Conservation (phyloP, 2,797 vertebrate genomes). For the Argentina silus region DNA sequence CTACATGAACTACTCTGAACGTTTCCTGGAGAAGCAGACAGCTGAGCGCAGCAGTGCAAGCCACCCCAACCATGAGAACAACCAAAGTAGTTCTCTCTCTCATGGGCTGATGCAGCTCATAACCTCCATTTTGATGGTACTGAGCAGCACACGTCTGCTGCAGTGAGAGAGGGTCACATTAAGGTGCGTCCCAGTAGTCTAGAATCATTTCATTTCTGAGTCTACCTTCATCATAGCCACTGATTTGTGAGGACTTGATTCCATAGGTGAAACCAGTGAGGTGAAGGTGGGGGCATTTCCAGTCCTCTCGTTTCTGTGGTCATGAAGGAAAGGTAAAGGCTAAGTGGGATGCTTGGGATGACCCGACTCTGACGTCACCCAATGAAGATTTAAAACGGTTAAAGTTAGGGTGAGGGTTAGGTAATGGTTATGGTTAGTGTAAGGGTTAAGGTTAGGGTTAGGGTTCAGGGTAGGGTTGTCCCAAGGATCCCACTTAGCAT, state of each 20-base stretch:
- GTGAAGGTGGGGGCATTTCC: background rate
- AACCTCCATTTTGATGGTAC: conserved; percentile 59
- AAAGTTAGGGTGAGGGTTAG: too few relatives aligned
- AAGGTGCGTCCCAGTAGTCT: background rate
- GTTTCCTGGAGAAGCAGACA: conserved; percentile 55
- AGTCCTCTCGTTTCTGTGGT: background rate
- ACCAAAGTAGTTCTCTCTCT: conserved; percentile 38
- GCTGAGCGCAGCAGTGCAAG: conserved; percentile 32
- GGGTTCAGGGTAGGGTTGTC: too few relatives aligned
- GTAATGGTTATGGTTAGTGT: too few relatives aligned
- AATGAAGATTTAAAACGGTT: too few relatives aligned
- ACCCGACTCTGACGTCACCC: too few relatives aligned
- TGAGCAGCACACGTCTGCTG: conserved; percentile 70
- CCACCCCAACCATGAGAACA: background rate
- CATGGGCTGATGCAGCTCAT: conserved; percentile 51
- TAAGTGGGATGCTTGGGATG: too few relatives aligned
- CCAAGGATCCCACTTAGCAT: too few relatives aligned
- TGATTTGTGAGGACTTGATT: background rate
- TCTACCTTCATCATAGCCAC: background rate
- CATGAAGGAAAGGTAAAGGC: too few relatives aligned
- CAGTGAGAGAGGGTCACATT: conserved; percentile 55
- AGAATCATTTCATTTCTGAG: background rate
- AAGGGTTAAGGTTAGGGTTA: too few relatives aligned
- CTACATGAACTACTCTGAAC: conserved; percentile 66
- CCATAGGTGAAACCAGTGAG: background rate